Evolutionary conservation across 35 echinoderm and acorn worm species (phyloP).

Genomic region (Lytechinus pictus): DNA sequence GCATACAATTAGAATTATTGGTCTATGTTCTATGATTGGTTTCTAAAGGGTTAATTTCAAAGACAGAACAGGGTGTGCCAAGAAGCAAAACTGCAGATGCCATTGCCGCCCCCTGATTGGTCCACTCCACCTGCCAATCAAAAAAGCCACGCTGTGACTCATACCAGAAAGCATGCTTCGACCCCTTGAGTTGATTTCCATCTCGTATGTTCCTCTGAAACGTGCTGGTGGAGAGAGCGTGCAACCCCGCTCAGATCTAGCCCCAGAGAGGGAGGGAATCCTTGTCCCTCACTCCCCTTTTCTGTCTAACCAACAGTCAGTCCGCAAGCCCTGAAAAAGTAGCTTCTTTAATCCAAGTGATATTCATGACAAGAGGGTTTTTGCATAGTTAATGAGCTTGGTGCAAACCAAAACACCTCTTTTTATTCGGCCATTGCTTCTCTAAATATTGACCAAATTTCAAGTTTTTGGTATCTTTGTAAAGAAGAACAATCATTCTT

Average conservation of each 20-base stretch:
- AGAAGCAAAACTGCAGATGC: background rate
- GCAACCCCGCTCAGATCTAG: background rate
- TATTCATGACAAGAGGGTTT: too few species aligned
- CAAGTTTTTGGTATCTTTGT: too few species aligned
- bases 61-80: background rate
- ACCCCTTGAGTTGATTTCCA: conserved; percentile 44
- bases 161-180: conserved; percentile 1
- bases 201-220: background rate
- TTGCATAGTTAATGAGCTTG: too few species aligned
- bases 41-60: background rate
- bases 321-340: too few species aligned
- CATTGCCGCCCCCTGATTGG: conserved; percentile 16
- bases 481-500: too few species aligned
- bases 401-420: too few species aligned
- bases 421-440: too few species aligned
- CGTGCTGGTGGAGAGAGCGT: background rate
- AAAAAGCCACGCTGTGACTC: conserved; percentile 40
- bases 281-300: background rate
- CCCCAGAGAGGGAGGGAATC: background rate
- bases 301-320: background rate
- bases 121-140: conserved; percentile 6
- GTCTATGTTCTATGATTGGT: background rate
- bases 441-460: too few species aligned
- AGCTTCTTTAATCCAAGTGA: too few species aligned
- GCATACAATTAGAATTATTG: too few species aligned